Evolutionary conservation across 2,113 vertebrate genomes (phyloP).

Genomic region (Pluvianellus socialis): DNA sequence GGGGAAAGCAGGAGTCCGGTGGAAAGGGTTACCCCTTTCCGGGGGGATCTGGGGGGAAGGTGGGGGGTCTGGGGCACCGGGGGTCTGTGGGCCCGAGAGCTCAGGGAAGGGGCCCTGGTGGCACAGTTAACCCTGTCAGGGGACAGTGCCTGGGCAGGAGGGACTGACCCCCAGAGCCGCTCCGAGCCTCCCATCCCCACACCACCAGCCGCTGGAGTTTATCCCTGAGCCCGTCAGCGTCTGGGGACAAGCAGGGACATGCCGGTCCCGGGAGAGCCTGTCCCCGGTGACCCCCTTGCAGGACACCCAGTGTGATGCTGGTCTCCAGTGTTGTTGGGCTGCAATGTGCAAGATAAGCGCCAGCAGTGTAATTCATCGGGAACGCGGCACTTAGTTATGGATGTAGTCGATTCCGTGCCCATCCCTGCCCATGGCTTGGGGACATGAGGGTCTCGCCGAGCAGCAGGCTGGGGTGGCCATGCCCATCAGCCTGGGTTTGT

Average conservation of each 20-base stretch:
- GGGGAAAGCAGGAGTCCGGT: too few species aligned
- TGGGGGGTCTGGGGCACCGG: fast-evolving
- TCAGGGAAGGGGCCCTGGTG: not conserved
- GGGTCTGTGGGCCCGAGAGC: too few species aligned
- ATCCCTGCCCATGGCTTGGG: not conserved
- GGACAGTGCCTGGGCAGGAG: too few species aligned
- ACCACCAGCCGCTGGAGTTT: fast-evolving
- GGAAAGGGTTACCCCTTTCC: too few species aligned
- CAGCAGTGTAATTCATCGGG: fast-evolving
- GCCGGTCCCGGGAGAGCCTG: fast-evolving
- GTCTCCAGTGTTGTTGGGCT: not conserved
- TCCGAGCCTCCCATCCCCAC: not conserved
- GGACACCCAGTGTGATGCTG: fast-evolving
- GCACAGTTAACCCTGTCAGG: not conserved
- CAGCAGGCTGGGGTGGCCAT: not conserved
- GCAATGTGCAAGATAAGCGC: fast-evolving
- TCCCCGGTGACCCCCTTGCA: fast-evolving
- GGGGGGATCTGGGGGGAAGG: too few species aligned
- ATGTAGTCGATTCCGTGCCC: fast-evolving
- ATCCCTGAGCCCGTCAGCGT: fast-evolving
- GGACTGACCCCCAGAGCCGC: too few species aligned
- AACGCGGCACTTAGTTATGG: fast-evolving
- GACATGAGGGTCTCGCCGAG: fast-evolving
- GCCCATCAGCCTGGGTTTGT: fast-evolving
- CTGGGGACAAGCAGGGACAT: fast-evolving